Conservation (phyloP, 1,140 invertebrate genomes). For the Lepidurus packardi region DNA sequence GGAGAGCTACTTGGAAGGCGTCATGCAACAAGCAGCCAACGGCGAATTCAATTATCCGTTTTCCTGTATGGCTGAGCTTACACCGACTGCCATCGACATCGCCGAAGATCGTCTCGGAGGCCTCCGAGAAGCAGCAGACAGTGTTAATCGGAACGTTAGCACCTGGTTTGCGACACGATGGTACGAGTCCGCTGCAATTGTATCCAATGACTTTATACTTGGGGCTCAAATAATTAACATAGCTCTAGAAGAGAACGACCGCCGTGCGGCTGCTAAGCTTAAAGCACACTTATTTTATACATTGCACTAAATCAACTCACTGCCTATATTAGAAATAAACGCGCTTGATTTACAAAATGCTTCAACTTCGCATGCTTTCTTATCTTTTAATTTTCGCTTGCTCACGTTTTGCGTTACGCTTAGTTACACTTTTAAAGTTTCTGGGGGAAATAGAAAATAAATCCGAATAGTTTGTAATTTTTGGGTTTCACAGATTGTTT, state of each 20-base stretch:
- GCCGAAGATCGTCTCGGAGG: slow-evolving; percentile 49
- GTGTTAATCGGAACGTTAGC: slow-evolving; percentile 53
- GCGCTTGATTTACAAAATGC: neutral
- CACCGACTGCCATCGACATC: slow-evolving; percentile 51
- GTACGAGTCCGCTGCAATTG: slow-evolving; percentile 54
- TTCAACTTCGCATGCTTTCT: neutral
- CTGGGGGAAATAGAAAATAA: too few species aligned
- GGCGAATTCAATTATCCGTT: slow-evolving; percentile 40
- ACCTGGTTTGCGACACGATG: slow-evolving; percentile 52
- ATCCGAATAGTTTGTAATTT: neutral
- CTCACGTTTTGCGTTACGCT: neutral
- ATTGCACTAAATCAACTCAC: neutral
- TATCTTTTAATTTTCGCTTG: neutral
- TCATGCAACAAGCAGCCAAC: slow-evolving; percentile 39
- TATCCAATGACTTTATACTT: slow-evolving; percentile 57
- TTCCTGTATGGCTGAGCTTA: slow-evolving; percentile 60
- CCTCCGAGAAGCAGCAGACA: slow-evolving; percentile 49
- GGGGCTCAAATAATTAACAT: slow-evolving; percentile 54
- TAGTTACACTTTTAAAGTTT: neutral
- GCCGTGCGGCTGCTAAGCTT: slow-evolving; percentile 11
- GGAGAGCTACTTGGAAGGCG: slow-evolving; percentile 46
- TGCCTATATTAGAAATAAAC: neutral
- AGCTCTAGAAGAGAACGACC: slow-evolving; percentile 52
- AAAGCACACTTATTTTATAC: neutral
- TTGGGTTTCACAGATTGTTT: slow-evolving; percentile 7